phyloP scores from a whole-genome alignment of 1,140 invertebrate species.

The Pogonus chalceus region DNA sequence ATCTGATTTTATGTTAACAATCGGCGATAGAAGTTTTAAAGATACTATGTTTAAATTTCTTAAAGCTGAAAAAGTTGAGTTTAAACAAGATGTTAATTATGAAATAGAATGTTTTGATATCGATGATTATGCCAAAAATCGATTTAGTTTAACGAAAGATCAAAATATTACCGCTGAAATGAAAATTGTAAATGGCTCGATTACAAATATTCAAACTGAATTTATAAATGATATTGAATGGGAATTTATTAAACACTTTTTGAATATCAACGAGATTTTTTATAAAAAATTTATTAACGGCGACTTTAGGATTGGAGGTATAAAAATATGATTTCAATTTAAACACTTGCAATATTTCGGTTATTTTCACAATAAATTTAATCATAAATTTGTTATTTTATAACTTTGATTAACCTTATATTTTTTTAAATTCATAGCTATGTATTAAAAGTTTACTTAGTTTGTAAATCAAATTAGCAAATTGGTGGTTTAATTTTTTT shows the following conservation, averaged over 20 bases:
- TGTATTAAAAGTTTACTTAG: no score
- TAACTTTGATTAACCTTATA: no score
- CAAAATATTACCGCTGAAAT: constrained; percentile 22
- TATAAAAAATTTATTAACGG: background rate
- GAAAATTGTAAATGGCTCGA: constrained; percentile 12
- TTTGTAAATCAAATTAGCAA: no score
- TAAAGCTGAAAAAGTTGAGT: constrained; percentile 18
- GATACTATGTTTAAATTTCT: constrained; percentile 16
- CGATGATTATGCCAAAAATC: constrained; percentile 18
- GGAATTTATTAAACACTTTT: constrained; percentile 11
- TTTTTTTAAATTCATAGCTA: no score
- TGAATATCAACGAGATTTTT: constrained; percentile 6
- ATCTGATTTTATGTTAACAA: constrained; percentile 18
- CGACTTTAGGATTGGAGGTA: background rate
- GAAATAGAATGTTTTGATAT: constrained; percentile 23
- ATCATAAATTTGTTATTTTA: no score
- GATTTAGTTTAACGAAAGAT: constrained; percentile 23
- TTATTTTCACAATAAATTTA: no score
- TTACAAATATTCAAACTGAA: constrained; percentile 10
- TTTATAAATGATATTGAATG: constrained; percentile 16
- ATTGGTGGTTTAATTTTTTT: no score
- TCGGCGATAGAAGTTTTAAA: constrained; percentile 14
- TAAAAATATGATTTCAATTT: no score
- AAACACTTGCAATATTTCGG: no score
- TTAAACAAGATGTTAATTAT: constrained; percentile 23